Evolutionary conservation across 2,888 invertebrate species (phyloP).

Genomic region (Oxycera nigricornis): DNA sequence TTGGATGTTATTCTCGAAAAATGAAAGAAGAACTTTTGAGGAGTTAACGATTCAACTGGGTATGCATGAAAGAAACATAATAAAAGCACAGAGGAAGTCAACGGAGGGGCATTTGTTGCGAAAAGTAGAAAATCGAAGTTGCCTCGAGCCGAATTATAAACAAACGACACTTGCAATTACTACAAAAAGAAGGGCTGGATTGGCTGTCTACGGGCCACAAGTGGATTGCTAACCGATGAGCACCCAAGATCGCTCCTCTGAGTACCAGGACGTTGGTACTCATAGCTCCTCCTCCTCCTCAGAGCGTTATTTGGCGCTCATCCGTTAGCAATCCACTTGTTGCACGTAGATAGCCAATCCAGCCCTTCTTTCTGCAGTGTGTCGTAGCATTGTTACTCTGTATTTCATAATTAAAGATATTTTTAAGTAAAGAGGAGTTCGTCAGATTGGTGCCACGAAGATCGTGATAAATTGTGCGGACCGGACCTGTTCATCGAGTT

Average conservation of each 20-base stretch:
- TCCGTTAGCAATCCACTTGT: conserved; percentile 39
- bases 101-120: conserved; percentile 32
- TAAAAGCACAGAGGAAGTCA: background rate
- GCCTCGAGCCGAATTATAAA: background rate
- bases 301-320: background rate
- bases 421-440: too few species aligned
- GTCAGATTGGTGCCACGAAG: background rate
- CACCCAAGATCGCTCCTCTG: background rate
- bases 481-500: background rate
- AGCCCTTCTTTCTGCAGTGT: conserved; percentile 44
- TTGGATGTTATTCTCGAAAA: background rate
- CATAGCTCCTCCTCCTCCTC: background rate
- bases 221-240: conserved; percentile 38
- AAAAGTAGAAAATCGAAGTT: conserved; percentile 12
- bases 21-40: background rate
- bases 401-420: too few species aligned
- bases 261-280: background rate
- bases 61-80: background rate
- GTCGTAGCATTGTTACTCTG: conserved; percentile 20
- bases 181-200: conserved; percentile 45
- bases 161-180: conserved; percentile 39
- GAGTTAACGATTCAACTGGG: too few species aligned
- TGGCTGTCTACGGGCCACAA: conserved; percentile 25
- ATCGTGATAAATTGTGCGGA: background rate
- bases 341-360: conserved; percentile 30